phyloP scores from a whole-genome alignment of 2,113 vertebrate species.

The Gadus chalcogrammus region DNA sequence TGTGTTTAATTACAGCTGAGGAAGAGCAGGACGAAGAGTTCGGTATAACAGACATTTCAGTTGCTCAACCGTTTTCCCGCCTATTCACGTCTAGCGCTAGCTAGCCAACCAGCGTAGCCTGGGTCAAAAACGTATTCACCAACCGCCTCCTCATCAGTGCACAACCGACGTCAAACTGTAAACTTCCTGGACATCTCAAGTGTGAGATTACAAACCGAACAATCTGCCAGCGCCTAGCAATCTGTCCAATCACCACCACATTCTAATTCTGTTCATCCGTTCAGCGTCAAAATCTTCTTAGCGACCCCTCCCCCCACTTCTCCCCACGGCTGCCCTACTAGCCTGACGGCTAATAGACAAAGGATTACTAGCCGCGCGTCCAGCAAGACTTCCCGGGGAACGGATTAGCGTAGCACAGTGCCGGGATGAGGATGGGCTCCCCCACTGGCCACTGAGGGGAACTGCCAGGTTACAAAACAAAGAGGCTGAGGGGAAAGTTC shows the following conservation, averaged over 20 bases:
- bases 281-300: conserved; percentile 81
- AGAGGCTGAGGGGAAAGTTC: background rate
- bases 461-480: conserved; percentile 1
- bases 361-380: conserved; percentile 57
- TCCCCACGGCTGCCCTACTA: conserved; percentile 50
- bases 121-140: too few relatives aligned
- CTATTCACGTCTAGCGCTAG: too few relatives aligned
- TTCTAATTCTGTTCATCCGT: conserved; percentile 83
- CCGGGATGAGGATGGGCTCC: conserved; percentile 25
- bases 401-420: conserved; percentile 52
- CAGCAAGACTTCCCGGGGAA: conserved; percentile 35
- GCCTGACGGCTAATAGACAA: conserved; percentile 61
- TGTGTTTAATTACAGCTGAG: too few relatives aligned
- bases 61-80: too few relatives aligned
- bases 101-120: too few relatives aligned
- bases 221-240: conserved; percentile 45
- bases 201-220: conserved; percentile 55
- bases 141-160: background rate
- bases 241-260: conserved; percentile 68
- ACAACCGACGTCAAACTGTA: conserved; percentile 13
- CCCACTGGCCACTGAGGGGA: conserved; percentile 16
- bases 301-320: conserved; percentile 46
- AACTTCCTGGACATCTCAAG: conserved; percentile 34
- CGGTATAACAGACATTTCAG: too few relatives aligned
- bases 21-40: too few relatives aligned